phyloP scores from a whole-genome alignment of 2,797 vertebrate species.

The Leptoclinus maculatus region DNA sequence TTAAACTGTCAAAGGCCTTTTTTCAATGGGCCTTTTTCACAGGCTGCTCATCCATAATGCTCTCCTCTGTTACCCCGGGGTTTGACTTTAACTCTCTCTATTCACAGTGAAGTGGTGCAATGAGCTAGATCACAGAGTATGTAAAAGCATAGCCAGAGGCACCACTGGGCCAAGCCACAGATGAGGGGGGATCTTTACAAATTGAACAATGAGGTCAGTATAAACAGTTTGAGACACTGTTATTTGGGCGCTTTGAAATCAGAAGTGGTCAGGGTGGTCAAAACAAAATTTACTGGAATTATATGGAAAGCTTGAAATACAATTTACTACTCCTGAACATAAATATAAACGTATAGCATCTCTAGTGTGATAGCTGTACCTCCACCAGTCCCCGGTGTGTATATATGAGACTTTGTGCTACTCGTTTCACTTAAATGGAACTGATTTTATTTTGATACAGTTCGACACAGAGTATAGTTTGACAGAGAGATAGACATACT shows the following conservation, averaged over 20 bases:
- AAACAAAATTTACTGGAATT: slow-evolving; percentile 53
- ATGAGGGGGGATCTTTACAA: slow-evolving; percentile 63
- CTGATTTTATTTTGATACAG: slow-evolving; percentile 22
- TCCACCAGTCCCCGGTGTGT: not conserved
- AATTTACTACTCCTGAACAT: slow-evolving; percentile 22
- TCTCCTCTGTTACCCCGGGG: slow-evolving; percentile 69
- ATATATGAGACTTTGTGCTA: not conserved
- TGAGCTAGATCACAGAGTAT: slow-evolving; percentile 77
- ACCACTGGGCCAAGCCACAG: slow-evolving; percentile 61
- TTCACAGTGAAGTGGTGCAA: slow-evolving; percentile 76
- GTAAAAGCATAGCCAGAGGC: slow-evolving; percentile 74
- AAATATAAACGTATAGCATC: slow-evolving; percentile 5
- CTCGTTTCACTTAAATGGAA: slow-evolving; percentile 17
- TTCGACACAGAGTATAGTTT: not conserved
- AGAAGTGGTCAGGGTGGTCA: slow-evolving; percentile 52
- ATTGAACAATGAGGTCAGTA: slow-evolving; percentile 74
- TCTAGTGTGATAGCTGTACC: slow-evolving; percentile 7
- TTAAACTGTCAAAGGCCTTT: slow-evolving; percentile 80
- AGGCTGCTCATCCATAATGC: slow-evolving; percentile 80
- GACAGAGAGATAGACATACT: not conserved
- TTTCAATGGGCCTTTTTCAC: slow-evolving; percentile 73
- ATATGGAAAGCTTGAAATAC: slow-evolving; percentile 43
- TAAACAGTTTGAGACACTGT: slow-evolving; percentile 67
- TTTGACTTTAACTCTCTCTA: slow-evolving; percentile 74
- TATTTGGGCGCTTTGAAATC: slow-evolving; percentile 63